These are phyloP conservation scores for Ericerus pela DNA, from an alignment of 1,140 invertebrate genomes.

Conservation along the genomic window DNA sequence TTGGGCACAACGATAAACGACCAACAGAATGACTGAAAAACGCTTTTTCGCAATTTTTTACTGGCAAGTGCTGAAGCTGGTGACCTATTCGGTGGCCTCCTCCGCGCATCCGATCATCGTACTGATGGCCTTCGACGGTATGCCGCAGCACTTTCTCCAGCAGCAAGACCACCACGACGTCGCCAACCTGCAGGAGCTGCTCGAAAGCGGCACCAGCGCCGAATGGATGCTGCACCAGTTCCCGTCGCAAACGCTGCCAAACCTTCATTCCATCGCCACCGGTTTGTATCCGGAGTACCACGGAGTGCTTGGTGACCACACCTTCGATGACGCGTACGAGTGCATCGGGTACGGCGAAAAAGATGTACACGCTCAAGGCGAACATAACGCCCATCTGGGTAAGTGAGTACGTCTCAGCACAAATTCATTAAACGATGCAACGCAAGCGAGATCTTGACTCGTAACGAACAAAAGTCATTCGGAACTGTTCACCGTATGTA, in stretches of 20 bases:
- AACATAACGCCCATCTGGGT: constrained; percentile 43
- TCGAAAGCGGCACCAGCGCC: constrained; percentile 38
- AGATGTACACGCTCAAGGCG: constrained; percentile 38
- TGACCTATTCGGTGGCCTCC: background rate
- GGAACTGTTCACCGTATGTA: too few species aligned
- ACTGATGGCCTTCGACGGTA: constrained; percentile 54
- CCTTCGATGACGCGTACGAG: constrained; percentile 41
- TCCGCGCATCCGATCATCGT: constrained; percentile 30
- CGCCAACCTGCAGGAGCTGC: constrained; percentile 40
- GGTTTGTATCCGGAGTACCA: constrained; percentile 57
- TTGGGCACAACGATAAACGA: too few species aligned
- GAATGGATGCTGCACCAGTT: constrained; percentile 52
- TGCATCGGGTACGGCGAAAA: constrained; percentile 32
- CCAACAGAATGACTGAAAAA: too few species aligned
- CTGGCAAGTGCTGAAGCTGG: too few species aligned
- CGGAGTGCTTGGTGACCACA: constrained; percentile 50
- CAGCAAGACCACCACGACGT: too few species aligned
- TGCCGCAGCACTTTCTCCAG: constrained; percentile 50
- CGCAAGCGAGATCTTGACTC: too few species aligned
- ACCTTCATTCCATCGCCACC: constrained; percentile 62
- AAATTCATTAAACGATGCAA: too few species aligned
- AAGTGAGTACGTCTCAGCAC: constrained; percentile 9
- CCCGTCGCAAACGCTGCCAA: constrained; percentile 61
- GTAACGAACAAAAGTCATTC: too few species aligned
- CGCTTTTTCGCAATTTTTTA: too few species aligned